phyloP scores from a whole-genome alignment of 2,113 vertebrate species.

The Noctilio leporinus region DNA sequence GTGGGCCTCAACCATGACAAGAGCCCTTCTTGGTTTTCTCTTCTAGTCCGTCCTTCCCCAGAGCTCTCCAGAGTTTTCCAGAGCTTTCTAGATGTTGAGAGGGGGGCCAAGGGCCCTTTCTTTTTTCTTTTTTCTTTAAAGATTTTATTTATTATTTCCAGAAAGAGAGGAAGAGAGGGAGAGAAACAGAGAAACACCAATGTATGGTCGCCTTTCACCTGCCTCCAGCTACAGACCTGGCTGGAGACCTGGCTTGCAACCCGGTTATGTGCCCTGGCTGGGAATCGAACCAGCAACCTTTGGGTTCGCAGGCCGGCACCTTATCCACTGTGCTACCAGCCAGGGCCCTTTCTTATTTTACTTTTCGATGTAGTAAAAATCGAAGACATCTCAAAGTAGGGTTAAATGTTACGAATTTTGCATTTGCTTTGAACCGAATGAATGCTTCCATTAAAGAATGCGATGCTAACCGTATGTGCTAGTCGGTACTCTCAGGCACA shows the following conservation, averaged over 20 bases:
- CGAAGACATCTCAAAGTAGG: background rate
- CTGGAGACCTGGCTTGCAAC: too few relatives aligned
- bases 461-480: background rate
- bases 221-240: too few relatives aligned
- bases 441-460: background rate
- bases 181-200: too few relatives aligned
- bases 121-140: background rate
- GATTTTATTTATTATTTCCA: too few relatives aligned
- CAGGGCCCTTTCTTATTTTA: background rate
- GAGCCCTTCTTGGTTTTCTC: background rate
- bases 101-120: background rate
- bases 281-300: too few relatives aligned
- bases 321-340: too few relatives aligned
- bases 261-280: too few relatives aligned
- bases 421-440: background rate
- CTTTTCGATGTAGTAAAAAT: background rate
- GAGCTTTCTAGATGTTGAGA: background rate
- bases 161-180: too few relatives aligned
- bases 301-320: too few relatives aligned
- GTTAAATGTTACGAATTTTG: background rate
- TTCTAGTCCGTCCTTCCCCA: background rate
- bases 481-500: too few relatives aligned
- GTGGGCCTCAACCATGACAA: background rate
- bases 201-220: too few relatives aligned
- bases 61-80: background rate